These are phyloP conservation scores for Ctenopoma multispine DNA, from an alignment of 2,797 vertebrate species.

Conservation along the genomic window DNA sequence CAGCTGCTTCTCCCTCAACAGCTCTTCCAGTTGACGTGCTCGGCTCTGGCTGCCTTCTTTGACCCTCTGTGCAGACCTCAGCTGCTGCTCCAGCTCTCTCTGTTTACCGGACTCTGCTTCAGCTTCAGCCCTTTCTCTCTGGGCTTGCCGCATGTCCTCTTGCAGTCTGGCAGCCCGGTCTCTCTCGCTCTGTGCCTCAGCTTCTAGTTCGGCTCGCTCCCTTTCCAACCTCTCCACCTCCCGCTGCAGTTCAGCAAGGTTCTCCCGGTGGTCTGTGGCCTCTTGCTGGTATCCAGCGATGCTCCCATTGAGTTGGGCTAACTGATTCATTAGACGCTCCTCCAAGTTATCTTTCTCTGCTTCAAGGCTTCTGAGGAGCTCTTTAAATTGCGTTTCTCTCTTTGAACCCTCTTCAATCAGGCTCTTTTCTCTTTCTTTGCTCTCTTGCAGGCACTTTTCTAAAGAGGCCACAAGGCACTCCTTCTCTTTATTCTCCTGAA, in stretches of 20 bases:
- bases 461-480: slow-evolving; percentile 70
- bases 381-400: slow-evolving; percentile 82
- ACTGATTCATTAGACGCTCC: slow-evolving; percentile 97
- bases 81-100: slow-evolving; percentile 90
- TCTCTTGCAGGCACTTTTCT: slow-evolving; percentile 78
- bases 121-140: slow-evolving; percentile 85
- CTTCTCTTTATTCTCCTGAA: slow-evolving; percentile 78
- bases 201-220: slow-evolving; percentile 83
- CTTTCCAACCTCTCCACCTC: slow-evolving; percentile 77
- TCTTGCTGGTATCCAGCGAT: slow-evolving; percentile 98
- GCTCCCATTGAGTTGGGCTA: slow-evolving; percentile 98
- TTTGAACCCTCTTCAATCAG: slow-evolving; percentile 77
- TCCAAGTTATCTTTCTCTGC: slow-evolving; percentile 96
- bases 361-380: slow-evolving; percentile 84
- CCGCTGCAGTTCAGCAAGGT: slow-evolving; percentile 73
- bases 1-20: slow-evolving; percentile 95
- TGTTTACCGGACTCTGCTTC: slow-evolving; percentile 86
- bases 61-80: slow-evolving; percentile 87
- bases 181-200: slow-evolving; percentile 74
- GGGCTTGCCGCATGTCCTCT: slow-evolving; percentile 91
- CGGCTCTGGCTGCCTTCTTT: slow-evolving; percentile 86
- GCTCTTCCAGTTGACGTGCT: slow-evolving; percentile 92
- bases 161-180: slow-evolving; percentile 85
- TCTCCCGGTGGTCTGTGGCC: slow-evolving; percentile 85
- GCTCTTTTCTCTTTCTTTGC: slow-evolving; percentile 76